Evolutionary conservation across 2,113 vertebrate genomes (phyloP), one percentile per base, ranked within the genome.

Genomic region (Austrofundulus limnaeus): DNA sequence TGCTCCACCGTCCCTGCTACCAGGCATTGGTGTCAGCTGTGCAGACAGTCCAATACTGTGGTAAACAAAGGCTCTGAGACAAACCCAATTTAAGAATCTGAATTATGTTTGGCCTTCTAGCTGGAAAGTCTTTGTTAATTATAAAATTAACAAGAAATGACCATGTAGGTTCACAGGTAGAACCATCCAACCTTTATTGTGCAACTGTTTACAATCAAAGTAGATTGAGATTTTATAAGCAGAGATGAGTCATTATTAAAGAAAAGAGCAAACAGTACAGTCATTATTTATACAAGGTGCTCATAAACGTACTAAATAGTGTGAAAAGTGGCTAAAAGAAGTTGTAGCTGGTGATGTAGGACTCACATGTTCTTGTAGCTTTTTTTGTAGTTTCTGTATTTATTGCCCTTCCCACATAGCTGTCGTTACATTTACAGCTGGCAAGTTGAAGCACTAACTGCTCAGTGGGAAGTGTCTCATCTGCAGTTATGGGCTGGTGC

Each of bases 401-500:
- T 85, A 83, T 70, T 59, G 61, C 57, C 13, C 25, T 50, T 64
- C 73, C 74, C 58, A 34, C 50, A 24, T 84, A 63, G 50, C 66
- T 61, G 70, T 78, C 73, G 53, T 81, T 78, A 74, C 63, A 70
- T 83, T 85, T 86, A 81, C 67, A 70, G 61, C 66, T 66, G 61
- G 77, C 55, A 70, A 72, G 71, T 78, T 80, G 83, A 75, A 54
- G 23, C 70, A 4, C 61, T 79, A 85, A 87, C 72, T 67, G 80
- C 82, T 82, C 69, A 34, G 58, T 58, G 61, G 79, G 76, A 82
- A 77, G 59, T 75, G 78, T 86, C 79, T 87, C 77, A 77, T 87
- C 82, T 84, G 80, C 82, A 83, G 83, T 86, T 87, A 83, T 80
- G 81, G 77, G 78, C 76, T 55, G 47, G 62, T 69, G 67, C 78